Evolutionary conservation across 2,888 invertebrate species (phyloP).

Genomic region (Sarcophaga variegata): DNA sequence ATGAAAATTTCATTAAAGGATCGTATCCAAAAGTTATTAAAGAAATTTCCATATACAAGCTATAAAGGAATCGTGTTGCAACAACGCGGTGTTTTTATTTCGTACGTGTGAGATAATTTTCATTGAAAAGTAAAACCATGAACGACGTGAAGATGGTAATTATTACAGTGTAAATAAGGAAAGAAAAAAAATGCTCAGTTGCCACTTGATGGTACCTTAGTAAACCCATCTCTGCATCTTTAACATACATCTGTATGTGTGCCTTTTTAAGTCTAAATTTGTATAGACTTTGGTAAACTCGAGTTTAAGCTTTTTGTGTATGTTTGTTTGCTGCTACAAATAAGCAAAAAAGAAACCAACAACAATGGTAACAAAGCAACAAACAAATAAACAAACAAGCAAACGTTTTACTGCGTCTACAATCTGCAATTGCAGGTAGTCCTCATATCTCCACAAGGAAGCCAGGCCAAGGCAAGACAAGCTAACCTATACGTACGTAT

Average conservation of each 20-base stretch:
- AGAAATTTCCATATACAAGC: no score
- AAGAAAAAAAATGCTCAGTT: background rate
- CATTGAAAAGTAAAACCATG: no score
- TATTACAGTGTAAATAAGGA: no score
- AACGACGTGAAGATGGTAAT: no score
- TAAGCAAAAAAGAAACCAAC: slow-evolving; percentile 13
- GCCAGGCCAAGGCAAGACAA: background rate
- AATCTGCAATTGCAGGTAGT: background rate
- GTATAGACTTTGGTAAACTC: slow-evolving; percentile 52
- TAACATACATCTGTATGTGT: background rate
- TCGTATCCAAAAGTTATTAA: no score
- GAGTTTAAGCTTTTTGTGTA: slow-evolving; percentile 47
- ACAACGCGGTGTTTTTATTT: no score
- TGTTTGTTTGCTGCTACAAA: slow-evolving; percentile 10
- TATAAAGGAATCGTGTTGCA: no score
- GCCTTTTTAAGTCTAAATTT: slow-evolving; percentile 51
- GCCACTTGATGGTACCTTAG: background rate
- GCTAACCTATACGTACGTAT: background rate
- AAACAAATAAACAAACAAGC: slow-evolving; percentile 31
- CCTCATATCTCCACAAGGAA: background rate
- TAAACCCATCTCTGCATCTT: background rate
- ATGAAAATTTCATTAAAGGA: no score
- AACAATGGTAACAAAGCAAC: slow-evolving; percentile 1
- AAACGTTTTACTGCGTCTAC: slow-evolving; percentile 16
- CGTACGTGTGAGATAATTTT: no score